Base-by-base conservation (phyloP, 2,113 vertebrate species). In the Lepisosteus oculatus region DNA sequence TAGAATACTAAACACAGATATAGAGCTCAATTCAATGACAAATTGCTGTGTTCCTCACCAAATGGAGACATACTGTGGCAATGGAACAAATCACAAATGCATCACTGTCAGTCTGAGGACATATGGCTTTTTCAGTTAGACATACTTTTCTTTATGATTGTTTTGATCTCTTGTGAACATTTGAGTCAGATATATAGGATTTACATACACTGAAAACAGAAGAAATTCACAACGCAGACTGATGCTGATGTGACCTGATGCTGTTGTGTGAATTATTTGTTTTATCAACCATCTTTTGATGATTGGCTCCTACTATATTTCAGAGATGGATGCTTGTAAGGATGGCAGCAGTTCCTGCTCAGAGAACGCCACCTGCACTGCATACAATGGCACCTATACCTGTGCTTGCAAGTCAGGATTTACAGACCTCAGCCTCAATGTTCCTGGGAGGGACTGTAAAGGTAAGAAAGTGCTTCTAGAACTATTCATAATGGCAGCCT, bases 371-470 rank as follows among this genome's bases (percentile, higher is more conserved):
- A 59, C 3, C 4, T 73, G 72, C 29, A 13, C 47, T 29, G 67
- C n/a, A 61, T 13, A 43, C 17, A 55, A 55, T 4, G 55, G 55
- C 6, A 51, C 72, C 59, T 67, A 67, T 61, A 13, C 44, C 29
- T 73, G 72, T 47, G 12, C 7, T 6, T 73, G 72, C 43, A 59
- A 61, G 9, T 42, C 8, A 54, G 65, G 17, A 11, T 73, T 73
- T 43, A 13, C 41, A 12, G 65, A 67, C 8, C 5, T 47, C 11
- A 73, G 61, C 72, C 65, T 65, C 45, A 14, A 1, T n/a, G 15
- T 68, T 3, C 65, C 72, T 44, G 72, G 72, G 14, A 73, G 55
- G 6, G 65, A 68, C 65, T 73, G 72, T 43, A 59, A 41, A 59
- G 67, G 72, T 73, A 62, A 73, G 64, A 67, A 55, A 43, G 41